A percentile compares a stretch with the other conserved stretches of the same genome.
phyloP scores from a whole-genome alignment of 1,140 invertebrate genomes.

The Ladona fulva region DNA sequence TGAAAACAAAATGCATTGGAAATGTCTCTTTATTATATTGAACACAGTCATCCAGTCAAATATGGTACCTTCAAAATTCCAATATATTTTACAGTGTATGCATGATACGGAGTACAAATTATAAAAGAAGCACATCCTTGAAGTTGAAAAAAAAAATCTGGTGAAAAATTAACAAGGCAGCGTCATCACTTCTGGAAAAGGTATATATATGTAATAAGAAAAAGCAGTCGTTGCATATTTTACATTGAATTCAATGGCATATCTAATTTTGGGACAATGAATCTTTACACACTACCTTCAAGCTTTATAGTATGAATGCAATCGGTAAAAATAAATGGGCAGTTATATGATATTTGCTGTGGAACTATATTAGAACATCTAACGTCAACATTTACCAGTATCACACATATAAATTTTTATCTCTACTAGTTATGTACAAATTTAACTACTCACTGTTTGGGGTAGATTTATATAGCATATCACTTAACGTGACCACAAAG shows the following conservation, averaged over 20 bases:
- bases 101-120: neutral
- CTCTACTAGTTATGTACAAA: too few relatives aligned
- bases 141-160: neutral
- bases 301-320: too few relatives aligned
- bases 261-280: neutral
- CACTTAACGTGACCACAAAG: too few relatives aligned
- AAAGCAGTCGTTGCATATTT: neutral
- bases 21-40: neutral
- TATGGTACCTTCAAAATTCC: neutral
- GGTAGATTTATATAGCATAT: too few relatives aligned
- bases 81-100: neutral
- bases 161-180: neutral
- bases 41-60: conserved; percentile 1
- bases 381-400: too few relatives aligned
- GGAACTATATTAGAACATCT: too few relatives aligned
- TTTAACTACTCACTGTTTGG: too few relatives aligned
- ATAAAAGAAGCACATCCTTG: neutral
- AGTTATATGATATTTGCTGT: too few relatives aligned
- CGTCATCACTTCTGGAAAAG: neutral
- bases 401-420: too few relatives aligned
- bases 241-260: neutral
- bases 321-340: too few relatives aligned
- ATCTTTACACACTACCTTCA: too few relatives aligned
- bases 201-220: neutral
- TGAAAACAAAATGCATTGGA: neutral